Conservation (phyloP, 2,888 invertebrate genomes). For the Mesorhabditis sp. region DNA sequence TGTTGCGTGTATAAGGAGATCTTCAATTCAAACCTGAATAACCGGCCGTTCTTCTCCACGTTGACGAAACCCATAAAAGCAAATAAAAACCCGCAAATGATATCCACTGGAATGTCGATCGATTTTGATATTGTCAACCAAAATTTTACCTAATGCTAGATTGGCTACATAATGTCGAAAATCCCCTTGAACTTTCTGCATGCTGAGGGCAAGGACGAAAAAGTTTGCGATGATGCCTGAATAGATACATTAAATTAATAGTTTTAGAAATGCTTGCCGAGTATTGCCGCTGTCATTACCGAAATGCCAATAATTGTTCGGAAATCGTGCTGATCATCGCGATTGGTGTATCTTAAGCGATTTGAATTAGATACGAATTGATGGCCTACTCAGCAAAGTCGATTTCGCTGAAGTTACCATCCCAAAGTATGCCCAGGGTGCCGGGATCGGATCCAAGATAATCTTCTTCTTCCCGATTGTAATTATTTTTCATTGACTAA, state of each 20-base stretch:
- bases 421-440: too few species aligned
- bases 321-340: slow-evolving; percentile 22
- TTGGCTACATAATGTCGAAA: slow-evolving; percentile 45
- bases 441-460: too few species aligned
- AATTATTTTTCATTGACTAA: too few species aligned
- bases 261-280: slow-evolving; percentile 10
- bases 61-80: slow-evolving; percentile 50
- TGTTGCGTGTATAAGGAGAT: too few species aligned
- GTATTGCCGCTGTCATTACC: slow-evolving; percentile 20
- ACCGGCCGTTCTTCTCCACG: slow-evolving; percentile 14
- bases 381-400: not conserved
- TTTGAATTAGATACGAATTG: not conserved
- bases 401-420: too few species aligned
- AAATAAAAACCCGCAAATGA: slow-evolving; percentile 39
- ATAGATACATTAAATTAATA: too few species aligned
- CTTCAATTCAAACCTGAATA: too few species aligned
- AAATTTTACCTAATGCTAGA: slow-evolving; percentile 26
- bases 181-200: slow-evolving; percentile 29
- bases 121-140: too few species aligned
- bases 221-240: slow-evolving; percentile 21
- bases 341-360: not conserved
- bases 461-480: too few species aligned
- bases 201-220: slow-evolving; percentile 22
- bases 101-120: slow-evolving; percentile 22
- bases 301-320: slow-evolving; percentile 23